Evolutionary conservation across 2,888 invertebrate genomes (phyloP).

Genomic region (Hartigia nigra): DNA sequence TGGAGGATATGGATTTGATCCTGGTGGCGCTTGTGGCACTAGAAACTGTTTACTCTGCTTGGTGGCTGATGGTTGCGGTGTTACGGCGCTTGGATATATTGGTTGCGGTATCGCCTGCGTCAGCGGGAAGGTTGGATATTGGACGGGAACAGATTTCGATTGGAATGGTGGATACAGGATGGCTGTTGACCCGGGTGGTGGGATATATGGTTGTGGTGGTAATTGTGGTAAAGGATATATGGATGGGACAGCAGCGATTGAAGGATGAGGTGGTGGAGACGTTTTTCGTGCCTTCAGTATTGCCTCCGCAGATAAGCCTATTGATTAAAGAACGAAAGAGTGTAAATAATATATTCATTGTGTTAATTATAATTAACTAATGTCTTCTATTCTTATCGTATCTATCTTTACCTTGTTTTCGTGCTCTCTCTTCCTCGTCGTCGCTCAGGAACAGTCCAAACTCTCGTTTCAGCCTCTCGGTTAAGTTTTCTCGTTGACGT

Average conservation of each 20-base stretch:
- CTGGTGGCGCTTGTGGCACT: constrained; percentile 60
- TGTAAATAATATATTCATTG: not conserved
- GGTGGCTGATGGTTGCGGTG: constrained; percentile 10
- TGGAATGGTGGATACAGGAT: constrained; percentile 57
- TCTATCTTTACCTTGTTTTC: constrained; percentile 66
- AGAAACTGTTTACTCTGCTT: constrained; percentile 40
- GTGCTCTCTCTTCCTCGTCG: constrained; percentile 72
- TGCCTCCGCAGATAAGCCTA: constrained; percentile 59
- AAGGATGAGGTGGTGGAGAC: constrained; percentile 40
- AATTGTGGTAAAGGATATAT: constrained; percentile 51
- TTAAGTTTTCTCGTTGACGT: constrained; percentile 87
- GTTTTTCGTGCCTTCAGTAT: constrained; percentile 53
- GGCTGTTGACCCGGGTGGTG: constrained; percentile 58
- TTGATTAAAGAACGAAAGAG: constrained; percentile 2
- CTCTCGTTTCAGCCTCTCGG: constrained; percentile 84
- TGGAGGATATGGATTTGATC: constrained; percentile 62
- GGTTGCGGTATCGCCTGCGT: constrained; percentile 31
- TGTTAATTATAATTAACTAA: not conserved
- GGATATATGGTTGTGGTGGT: constrained; percentile 62
- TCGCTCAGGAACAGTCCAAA: constrained; percentile 81
- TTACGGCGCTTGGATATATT: not conserved
- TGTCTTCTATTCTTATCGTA: not conserved
- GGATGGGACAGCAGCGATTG: constrained; percentile 28
- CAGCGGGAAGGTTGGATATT: constrained; percentile 47
- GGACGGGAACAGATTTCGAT: constrained; percentile 45